Evolutionary conservation across 2,888 invertebrate species (phyloP).

Genomic region (Teleiodes luculella): DNA sequence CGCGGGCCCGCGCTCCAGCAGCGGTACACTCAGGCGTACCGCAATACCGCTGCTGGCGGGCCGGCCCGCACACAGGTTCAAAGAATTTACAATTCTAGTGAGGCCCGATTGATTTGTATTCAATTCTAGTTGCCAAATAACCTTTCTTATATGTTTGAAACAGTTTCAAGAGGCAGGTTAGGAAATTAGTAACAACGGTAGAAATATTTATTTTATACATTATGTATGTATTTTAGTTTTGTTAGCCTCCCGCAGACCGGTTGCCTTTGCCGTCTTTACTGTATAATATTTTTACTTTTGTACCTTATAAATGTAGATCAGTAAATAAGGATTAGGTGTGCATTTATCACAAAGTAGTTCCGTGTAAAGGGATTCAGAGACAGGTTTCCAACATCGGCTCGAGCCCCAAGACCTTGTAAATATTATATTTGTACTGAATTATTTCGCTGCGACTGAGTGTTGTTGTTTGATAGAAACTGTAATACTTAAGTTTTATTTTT

Average conservation of each 20-base stretch:
- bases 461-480: slow-evolving; percentile 77
- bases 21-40: slow-evolving; percentile 35
- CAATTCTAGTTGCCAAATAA: slow-evolving; percentile 75
- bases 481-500: slow-evolving; percentile 76
- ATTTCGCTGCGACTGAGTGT: slow-evolving; percentile 73
- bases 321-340: slow-evolving; percentile 39
- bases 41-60: slow-evolving; percentile 52
- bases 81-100: slow-evolving; percentile 57
- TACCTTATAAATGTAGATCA: slow-evolving; percentile 25
- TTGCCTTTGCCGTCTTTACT: slow-evolving; percentile 32
- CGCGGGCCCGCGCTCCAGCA: slow-evolving; percentile 44
- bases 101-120: slow-evolving; percentile 64
- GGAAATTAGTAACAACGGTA: slow-evolving; percentile 58
- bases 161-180: slow-evolving; percentile 64
- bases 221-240: slow-evolving; percentile 47
- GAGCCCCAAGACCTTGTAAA: slow-evolving; percentile 65
- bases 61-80: slow-evolving; percentile 47
- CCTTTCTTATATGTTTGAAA: slow-evolving; percentile 52
- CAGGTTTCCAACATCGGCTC: slow-evolving; percentile 15
- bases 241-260: slow-evolving; percentile 40
- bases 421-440: slow-evolving; percentile 66
- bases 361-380: slow-evolving; percentile 40
- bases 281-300: slow-evolving; percentile 29
- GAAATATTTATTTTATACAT: slow-evolving; percentile 63
- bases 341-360: slow-evolving; percentile 62